These are phyloP conservation scores for Tricholaema leucomelas DNA, from an alignment of 2,113 vertebrate genomes.

Conservation along the genomic window DNA sequence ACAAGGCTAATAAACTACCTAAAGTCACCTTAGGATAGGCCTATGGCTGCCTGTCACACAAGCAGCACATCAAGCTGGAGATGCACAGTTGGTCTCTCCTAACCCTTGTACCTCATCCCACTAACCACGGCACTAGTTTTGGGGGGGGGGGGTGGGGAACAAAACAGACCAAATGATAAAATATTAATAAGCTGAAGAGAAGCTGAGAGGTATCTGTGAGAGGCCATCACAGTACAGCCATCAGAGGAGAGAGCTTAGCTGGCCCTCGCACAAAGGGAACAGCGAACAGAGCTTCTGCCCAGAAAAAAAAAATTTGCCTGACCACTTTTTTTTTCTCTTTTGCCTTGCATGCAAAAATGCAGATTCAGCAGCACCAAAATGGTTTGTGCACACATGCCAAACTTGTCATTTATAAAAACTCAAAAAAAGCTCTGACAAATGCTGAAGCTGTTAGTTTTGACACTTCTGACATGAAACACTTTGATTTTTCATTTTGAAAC, in stretches of 20 bases:
- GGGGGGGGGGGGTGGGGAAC: background rate
- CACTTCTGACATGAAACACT: slow-evolving; percentile 73
- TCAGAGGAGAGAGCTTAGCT: background rate
- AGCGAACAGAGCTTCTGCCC: background rate
- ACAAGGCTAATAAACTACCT: slow-evolving; percentile 15
- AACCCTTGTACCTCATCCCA: background rate
- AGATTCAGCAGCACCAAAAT: slow-evolving; percentile 68
- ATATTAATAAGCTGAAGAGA: background rate
- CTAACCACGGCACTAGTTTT: background rate
- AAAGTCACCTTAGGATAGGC: background rate
- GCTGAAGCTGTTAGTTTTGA: slow-evolving; percentile 74
- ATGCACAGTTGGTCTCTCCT: background rate
- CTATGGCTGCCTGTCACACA: background rate
- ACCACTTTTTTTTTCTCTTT: background rate
- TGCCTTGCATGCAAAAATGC: slow-evolving; percentile 52
- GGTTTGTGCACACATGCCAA: slow-evolving; percentile 66
- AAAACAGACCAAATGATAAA: background rate
- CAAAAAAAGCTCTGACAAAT: slow-evolving; percentile 73
- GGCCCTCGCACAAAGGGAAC: background rate
- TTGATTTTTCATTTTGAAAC: slow-evolving; percentile 72
- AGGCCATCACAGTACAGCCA: accelerated
- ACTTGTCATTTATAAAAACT: slow-evolving; percentile 70
- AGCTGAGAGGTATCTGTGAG: background rate
- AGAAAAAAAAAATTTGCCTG: background rate
- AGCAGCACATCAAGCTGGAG: background rate